Base-by-base conservation (phyloP, 2,888 invertebrate genomes). In the Elgonia sp. region DNA sequence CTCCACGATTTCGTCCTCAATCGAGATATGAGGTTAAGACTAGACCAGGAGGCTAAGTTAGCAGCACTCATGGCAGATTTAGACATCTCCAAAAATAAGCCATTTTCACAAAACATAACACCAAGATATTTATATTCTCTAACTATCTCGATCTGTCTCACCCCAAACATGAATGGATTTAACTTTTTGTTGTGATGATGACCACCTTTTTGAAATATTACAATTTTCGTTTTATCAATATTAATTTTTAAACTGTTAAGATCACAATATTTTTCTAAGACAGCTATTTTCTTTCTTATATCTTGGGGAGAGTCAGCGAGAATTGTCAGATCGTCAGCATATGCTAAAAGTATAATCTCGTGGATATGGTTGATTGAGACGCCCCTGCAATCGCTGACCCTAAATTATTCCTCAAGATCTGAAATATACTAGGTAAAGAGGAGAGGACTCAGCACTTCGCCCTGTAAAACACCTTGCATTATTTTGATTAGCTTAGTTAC, bases 201-300 rank as follows among this genome's bases (percentile, higher is more conserved):
- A 20, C 21, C n/a, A 8, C 60, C 60, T 7, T 60, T 60, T 14
- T 60, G 60, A 60, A 60, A 60, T 8, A 60, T 21, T 6, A 60
- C 14, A 20, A 60, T 60, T 60, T 60, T 60, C 20, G 18, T 20
- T 60, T 60, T 60, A 21, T n/a, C 20, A 6, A 21, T 14, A 21
- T 60, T 60, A 20, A 60, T n/a, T 60, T 60, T n/a, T 21, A 60
- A 21, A 20, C n/a, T 21, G 6, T 60, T 60, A 14, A 60, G 60
- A 5, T 60, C 20, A 60, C 60, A 60, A 21, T 60, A 60, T 10
- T 3, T 10, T 21, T 60, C 14, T 20, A 60, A 21, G 6, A 21
- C 5, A 5, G 8, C 20, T 9, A 60, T 60, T 60, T 60, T 60
- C 3, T 21, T 5, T 18, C 14, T 60, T 8, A 60, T 6, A n/a